phyloP scores from a whole-genome alignment of 2,113 vertebrate genomes.

The Pterocles burchelli region DNA sequence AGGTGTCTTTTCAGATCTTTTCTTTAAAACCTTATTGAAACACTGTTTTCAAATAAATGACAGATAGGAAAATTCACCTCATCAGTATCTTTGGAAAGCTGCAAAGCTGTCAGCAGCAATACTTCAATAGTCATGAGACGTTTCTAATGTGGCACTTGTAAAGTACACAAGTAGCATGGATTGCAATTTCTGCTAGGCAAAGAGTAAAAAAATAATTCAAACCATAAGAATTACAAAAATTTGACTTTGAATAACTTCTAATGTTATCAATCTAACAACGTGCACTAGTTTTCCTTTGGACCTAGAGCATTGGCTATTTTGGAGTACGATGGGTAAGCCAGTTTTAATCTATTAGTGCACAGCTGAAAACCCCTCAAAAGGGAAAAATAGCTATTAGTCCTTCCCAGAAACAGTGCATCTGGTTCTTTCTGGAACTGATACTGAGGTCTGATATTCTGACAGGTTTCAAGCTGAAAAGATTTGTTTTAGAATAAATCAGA shows the following conservation, averaged over 20 bases:
- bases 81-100: background rate
- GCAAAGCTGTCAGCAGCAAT: background rate
- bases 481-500: background rate
- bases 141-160: background rate
- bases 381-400: background rate
- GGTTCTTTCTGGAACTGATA: background rate
- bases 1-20: background rate
- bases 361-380: background rate
- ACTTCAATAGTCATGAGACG: background rate
- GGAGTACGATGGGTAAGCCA: background rate
- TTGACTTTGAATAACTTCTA: background rate
- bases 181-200: background rate
- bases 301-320: background rate
- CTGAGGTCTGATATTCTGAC: background rate
- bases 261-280: background rate
- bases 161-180: background rate
- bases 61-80: background rate
- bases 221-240: background rate
- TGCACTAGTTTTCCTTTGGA: background rate
- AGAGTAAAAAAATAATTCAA: background rate
- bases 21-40: background rate
- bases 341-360: background rate
- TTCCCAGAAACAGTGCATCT: background rate
- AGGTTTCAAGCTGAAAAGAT: background rate
- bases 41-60: background rate